Evolutionary conservation across 2,113 vertebrate species (phyloP).

Genomic region (Herpetotheres cachinnans): DNA sequence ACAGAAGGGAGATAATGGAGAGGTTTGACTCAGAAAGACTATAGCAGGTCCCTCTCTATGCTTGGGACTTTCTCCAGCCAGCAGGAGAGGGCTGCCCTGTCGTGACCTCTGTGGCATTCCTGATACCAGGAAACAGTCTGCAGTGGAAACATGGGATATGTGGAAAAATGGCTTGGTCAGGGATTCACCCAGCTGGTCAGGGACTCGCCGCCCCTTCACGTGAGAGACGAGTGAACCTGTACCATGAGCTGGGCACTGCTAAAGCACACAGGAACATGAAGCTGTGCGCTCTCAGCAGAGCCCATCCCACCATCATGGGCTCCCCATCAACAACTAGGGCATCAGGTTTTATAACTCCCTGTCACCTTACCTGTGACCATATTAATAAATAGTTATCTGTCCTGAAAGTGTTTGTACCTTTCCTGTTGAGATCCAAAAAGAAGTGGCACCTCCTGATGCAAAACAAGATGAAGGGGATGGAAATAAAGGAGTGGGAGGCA

Average conservation of each 20-base stretch:
- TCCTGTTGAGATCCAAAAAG: neutral
- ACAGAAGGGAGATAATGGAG: neutral
- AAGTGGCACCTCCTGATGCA: neutral
- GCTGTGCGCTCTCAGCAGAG: neutral
- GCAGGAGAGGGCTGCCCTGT: neutral
- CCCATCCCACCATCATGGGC: neutral
- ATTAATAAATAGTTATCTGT: neutral
- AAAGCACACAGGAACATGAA: rapidly evolving
- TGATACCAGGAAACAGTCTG: neutral
- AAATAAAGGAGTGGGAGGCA: neutral
- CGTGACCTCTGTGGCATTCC: neutral
- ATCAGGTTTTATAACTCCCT: neutral
- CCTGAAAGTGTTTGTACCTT: neutral
- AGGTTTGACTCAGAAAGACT: neutral
- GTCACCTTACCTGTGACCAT: neutral
- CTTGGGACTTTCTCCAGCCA: neutral
- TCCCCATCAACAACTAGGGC: rapidly evolving
- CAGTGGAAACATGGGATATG: neutral
- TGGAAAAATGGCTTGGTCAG: neutral
- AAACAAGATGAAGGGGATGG: neutral
- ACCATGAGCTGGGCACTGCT: neutral
- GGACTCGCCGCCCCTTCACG: neutral
- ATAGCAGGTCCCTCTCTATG: neutral
- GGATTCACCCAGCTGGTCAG: neutral
- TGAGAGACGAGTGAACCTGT: neutral